phyloP scores from a whole-genome alignment of 2,888 invertebrate species.

The Dynastes tityus region DNA sequence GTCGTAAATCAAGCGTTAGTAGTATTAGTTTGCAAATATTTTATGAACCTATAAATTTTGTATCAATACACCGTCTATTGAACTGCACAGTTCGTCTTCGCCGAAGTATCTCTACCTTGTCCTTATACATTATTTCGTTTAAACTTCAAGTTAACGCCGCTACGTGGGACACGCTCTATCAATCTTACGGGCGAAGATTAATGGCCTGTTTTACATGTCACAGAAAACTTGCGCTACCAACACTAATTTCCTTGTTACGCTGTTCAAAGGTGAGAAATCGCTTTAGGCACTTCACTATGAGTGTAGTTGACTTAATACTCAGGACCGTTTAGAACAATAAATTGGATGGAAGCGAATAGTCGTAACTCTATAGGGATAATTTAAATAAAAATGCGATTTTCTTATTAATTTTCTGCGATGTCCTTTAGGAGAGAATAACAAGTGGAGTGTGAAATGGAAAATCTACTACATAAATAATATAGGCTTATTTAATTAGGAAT shows the following conservation, averaged over 20 bases:
- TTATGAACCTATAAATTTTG: too few relatives aligned
- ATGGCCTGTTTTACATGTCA: conserved; percentile 26
- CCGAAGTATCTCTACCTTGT: neutral
- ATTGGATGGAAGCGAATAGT: neutral
- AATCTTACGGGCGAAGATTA: conserved; percentile 30
- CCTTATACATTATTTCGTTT: conserved; percentile 18
- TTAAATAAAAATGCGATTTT: too few relatives aligned
- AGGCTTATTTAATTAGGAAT: too few relatives aligned
- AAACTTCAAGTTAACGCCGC: conserved; percentile 8
- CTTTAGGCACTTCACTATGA: neutral
- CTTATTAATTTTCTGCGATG: too few relatives aligned
- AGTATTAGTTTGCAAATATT: too few relatives aligned
- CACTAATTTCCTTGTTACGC: conserved; percentile 20
- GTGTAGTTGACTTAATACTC: neutral
- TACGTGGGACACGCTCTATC: conserved; percentile 18
- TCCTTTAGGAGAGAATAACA: too few relatives aligned
- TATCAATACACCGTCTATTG: too few relatives aligned
- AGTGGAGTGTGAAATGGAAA: too few relatives aligned
- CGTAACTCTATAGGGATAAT: too few relatives aligned
- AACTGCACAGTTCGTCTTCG: too few relatives aligned
- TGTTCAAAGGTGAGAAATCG: conserved; percentile 15
- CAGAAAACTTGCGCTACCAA: conserved; percentile 12
- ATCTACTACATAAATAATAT: too few relatives aligned
- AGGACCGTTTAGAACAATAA: neutral
- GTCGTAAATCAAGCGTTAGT: too few relatives aligned